A percentile compares a stretch with the other conserved stretches of the same genome.
phyloP scores from a whole-genome alignment of 2,113 vertebrate genomes.

The Grantiella picta region DNA sequence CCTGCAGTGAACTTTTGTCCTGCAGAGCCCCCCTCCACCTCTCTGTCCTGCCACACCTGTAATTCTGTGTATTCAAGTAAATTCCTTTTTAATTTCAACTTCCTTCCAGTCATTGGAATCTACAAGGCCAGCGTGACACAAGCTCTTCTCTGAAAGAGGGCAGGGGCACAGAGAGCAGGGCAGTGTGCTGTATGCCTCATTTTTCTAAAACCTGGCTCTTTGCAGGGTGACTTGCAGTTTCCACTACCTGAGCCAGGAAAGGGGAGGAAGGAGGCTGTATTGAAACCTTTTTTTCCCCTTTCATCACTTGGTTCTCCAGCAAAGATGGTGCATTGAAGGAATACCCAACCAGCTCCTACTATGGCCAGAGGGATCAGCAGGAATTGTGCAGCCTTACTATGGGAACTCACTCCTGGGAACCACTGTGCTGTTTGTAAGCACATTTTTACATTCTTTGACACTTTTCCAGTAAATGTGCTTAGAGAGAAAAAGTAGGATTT shows the following conservation, averaged over 20 bases:
- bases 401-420: neutral
- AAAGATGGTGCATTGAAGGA: neutral
- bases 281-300: neutral
- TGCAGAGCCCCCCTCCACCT: neutral
- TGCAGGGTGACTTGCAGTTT: neutral
- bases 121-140: neutral
- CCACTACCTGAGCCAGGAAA: neutral
- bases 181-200: neutral
- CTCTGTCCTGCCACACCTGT: neutral
- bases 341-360: neutral
- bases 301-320: neutral
- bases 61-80: neutral
- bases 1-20: neutral
- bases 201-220: neutral
- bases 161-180: neutral
- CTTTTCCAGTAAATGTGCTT: neutral
- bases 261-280: neutral
- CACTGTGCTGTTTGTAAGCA: neutral
- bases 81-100: neutral
- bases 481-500: neutral
- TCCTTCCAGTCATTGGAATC: neutral
- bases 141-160: neutral
- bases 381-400: neutral
- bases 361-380: neutral
- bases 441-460: neutral